These are phyloP conservation scores for Tauraco hartlaubi DNA, from an alignment of 2,797 vertebrate species.

Conservation along the genomic window DNA sequence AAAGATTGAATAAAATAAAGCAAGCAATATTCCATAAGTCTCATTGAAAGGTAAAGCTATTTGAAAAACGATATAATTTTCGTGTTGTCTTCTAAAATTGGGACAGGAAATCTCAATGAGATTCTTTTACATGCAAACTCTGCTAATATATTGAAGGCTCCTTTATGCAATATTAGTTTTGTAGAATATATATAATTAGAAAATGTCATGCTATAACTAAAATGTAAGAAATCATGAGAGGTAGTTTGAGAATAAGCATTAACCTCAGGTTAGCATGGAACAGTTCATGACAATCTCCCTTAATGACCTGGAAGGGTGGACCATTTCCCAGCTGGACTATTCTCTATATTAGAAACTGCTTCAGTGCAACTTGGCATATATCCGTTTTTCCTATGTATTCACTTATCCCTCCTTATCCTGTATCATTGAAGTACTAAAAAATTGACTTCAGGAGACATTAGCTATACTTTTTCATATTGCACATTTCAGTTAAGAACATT, in stretches of 20 bases:
- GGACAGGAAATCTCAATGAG: background rate
- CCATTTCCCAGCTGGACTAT: background rate
- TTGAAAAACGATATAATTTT: background rate
- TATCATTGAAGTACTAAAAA: background rate
- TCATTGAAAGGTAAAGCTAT: background rate
- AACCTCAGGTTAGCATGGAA: background rate
- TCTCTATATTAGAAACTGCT: background rate
- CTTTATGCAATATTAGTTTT: background rate
- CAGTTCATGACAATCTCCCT: background rate
- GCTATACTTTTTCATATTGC: background rate
- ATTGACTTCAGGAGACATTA: conserved; percentile 11
- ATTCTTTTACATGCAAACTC: background rate
- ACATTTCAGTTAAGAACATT: background rate
- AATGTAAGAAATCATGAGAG: background rate
- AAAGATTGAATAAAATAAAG: background rate
- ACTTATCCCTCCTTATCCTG: background rate
- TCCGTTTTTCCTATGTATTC: background rate
- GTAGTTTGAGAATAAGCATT: background rate
- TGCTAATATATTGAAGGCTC: background rate
- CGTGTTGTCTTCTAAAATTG: background rate
- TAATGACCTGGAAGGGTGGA: background rate
- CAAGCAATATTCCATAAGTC: background rate
- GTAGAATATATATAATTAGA: background rate
- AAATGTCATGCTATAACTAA: background rate
- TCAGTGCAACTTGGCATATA: background rate